A percentile compares a stretch with the other conserved stretches of the same genome.
phyloP scores from a whole-genome alignment of 2,113 vertebrate species.

The Megaceryle torquata region DNA sequence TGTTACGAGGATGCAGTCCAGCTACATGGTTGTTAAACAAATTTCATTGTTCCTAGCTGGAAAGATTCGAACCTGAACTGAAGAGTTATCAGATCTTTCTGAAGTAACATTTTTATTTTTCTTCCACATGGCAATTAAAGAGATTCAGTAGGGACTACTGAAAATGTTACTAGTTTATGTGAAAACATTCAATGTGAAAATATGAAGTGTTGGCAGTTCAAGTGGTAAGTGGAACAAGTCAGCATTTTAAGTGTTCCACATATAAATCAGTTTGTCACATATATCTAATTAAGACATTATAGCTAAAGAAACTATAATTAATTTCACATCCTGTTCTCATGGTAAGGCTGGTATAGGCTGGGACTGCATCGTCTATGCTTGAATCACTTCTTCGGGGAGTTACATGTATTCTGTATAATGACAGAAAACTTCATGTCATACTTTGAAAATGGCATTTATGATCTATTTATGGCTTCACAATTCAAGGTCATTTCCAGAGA shows the following conservation, averaged over 20 bases:
- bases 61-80: rapidly evolving
- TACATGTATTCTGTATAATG: neutral
- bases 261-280: neutral
- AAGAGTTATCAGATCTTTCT: neutral
- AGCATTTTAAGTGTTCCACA: neutral
- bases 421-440: neutral
- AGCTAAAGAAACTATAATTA: neutral
- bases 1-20: neutral
- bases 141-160: neutral
- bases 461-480: neutral
- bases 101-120: neutral
- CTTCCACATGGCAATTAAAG: neutral
- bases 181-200: neutral
- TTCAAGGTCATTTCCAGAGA: neutral
- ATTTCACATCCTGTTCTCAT: neutral
- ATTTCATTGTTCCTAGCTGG: neutral
- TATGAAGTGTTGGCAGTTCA: neutral
- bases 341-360: neutral
- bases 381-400: neutral
- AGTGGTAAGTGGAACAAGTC: neutral
- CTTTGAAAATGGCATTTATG: neutral
- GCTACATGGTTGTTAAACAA: neutral
- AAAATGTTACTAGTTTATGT: neutral
- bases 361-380: neutral
- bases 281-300: neutral